Base-by-base conservation (phyloP, 1,140 invertebrate genomes). In the Tigriopus japonicus region DNA sequence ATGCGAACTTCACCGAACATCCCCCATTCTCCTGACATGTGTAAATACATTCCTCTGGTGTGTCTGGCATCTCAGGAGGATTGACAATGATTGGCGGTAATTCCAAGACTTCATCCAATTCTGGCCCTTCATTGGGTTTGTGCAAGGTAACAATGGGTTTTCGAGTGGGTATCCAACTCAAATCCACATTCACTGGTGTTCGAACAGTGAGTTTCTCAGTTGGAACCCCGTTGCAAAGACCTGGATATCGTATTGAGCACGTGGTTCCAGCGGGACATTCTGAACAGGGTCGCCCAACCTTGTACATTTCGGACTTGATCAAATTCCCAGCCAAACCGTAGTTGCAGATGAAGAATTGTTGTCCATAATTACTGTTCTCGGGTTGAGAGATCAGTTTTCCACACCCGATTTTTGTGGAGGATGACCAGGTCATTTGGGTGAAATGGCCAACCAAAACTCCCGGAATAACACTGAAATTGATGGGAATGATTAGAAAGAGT, bases 341-440 rank as follows among this genome's bases (percentile, higher is more conserved):
- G 49, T 66, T 66, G 55, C 65, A 66, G 6, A 62, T 59, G 62
- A 62, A 64, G 1, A 66, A 49, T 15, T 54, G 45, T 9, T 64
- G 28, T 6, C 56, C 42, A 15, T 42, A 42, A 14, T 17, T 21
- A 19, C 42, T 60, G 13, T 62, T 23, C 14, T 14, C 52, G 0
- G 40, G n/a, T 15, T 56, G 13, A 49, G 40, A 67, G 12, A 28
- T 40, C 14, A 56, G 43, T 23, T 52, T 43, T n/a, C 66, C 66
- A 41, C 66, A 67, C 0, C 66, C 66, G 10, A 67, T 53, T 42
- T 40, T 49, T 13, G 43, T 55, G 6, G 66, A 64, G 12, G 17
- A 15, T 7, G 62, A 62, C 66, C 66, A 67, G 13, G 62, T 60
- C 15, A 67, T 21, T 53, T 63, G 62, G 9, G 63, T 67, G 53